phyloP scores from a whole-genome alignment of 2,113 vertebrate species.

The Candoia aspera region DNA sequence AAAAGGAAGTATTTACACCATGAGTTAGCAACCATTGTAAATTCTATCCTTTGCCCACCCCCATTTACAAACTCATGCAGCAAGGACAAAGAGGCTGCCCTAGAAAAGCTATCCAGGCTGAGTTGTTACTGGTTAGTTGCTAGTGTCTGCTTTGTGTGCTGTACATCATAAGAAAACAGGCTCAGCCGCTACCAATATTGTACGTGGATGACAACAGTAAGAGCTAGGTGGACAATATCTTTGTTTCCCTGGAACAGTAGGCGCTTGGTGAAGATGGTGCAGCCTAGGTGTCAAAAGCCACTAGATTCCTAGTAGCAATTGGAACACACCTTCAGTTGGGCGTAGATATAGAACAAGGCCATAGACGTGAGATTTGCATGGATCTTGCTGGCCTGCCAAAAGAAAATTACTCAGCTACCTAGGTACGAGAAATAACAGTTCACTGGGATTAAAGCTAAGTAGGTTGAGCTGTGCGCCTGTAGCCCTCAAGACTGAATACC shows the following conservation, averaged over 20 bases:
- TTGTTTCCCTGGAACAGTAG: slow-evolving; percentile 29
- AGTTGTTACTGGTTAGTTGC: slow-evolving; percentile 40
- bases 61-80: slow-evolving; percentile 54
- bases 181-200: background rate
- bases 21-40: slow-evolving; percentile 51
- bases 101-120: slow-evolving; percentile 39
- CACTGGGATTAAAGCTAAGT: slow-evolving; percentile 5
- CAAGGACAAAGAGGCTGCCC: slow-evolving; percentile 32
- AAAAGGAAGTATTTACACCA: slow-evolving; percentile 75
- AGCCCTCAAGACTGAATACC: background rate
- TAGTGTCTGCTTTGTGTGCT: background rate
- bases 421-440: slow-evolving; percentile 50
- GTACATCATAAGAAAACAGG: background rate
- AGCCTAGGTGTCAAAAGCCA: slow-evolving; percentile 36
- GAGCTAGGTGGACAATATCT: background rate
- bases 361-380: slow-evolving; percentile 52
- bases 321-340: background rate
- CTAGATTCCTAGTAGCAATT: background rate
- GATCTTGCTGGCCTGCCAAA: background rate
- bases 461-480: background rate
- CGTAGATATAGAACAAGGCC: slow-evolving; percentile 50
- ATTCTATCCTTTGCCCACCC: slow-evolving; percentile 30
- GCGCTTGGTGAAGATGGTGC: slow-evolving; percentile 52
- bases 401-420: slow-evolving; percentile 5
- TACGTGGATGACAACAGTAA: background rate